Percentiles rank a stretch among this genome's conserved stretches.
Conservation (phyloP, 92 coral and sea anemone species). For the Heliopora coerulea region DNA sequence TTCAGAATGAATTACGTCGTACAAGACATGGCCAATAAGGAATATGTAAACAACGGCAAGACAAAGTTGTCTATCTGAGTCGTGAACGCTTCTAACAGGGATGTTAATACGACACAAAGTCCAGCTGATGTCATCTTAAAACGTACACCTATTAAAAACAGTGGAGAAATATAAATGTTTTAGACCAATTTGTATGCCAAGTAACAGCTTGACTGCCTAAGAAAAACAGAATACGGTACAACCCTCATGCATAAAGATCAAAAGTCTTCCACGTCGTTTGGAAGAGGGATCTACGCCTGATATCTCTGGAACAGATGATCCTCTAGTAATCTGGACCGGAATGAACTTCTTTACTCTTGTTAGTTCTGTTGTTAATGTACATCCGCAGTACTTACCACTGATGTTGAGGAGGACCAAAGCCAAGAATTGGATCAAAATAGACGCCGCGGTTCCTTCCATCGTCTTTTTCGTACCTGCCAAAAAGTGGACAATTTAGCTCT, state of each 20-base stretch:
- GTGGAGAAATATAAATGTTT: no score
- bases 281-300: no score
- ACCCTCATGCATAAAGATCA: no score
- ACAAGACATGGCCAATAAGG: conserved; percentile 52
- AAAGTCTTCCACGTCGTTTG: no score
- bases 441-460: conserved; percentile 84
- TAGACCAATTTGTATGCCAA: no score
- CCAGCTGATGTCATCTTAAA: conserved; percentile 54
- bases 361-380: no score
- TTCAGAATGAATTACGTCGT: neutral
- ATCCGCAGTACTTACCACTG: neutral
- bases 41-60: conserved; percentile 71
- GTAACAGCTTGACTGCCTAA: no score
- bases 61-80: conserved; percentile 89
- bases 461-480: conserved; percentile 74
- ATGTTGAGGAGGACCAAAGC: conserved; percentile 16
- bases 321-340: no score
- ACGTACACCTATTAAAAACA: conserved; percentile 29
- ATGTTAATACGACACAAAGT: conserved; percentile 53
- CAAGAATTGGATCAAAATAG: conserved; percentile 61
- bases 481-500: neutral
- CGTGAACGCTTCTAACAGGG: conserved; percentile 89
- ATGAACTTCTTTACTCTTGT: no score
- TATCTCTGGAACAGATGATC: no score
- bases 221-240: no score